Conservation (phyloP, 2,888 invertebrate genomes). For the Amblyjoppa fuscipennis region DNA sequence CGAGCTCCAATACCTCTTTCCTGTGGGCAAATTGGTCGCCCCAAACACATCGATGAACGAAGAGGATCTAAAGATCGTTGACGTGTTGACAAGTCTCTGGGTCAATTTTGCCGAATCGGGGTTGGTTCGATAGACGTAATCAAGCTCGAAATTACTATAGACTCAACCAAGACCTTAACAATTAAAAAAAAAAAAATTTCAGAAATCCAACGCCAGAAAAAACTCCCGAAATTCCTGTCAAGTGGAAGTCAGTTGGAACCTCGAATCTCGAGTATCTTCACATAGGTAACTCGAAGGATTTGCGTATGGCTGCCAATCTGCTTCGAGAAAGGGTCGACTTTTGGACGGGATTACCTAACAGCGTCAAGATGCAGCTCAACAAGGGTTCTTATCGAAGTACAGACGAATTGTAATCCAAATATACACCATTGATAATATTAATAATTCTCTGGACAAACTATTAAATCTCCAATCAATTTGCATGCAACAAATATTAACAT, state of each 20-base stretch:
- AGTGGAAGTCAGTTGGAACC: constrained; percentile 88
- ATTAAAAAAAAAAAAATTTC: constrained; percentile 12
- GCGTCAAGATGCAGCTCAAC: constrained; percentile 10
- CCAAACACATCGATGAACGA: constrained; percentile 86
- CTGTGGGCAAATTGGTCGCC: constrained; percentile 88
- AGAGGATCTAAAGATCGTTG: constrained; percentile 88
- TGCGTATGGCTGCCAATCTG: constrained; percentile 86
- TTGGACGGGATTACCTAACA: constrained; percentile 87
- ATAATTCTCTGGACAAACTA: neutral
- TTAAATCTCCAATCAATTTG: neutral
- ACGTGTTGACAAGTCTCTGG: constrained; percentile 89
- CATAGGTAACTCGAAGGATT: constrained; percentile 85
- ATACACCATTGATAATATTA: neutral
- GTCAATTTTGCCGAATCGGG: constrained; percentile 91
- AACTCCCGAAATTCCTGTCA: constrained; percentile 82
- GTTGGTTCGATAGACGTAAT: constrained; percentile 82
- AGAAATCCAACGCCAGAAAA: constrained; percentile 89
- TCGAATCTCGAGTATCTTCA: constrained; percentile 86
- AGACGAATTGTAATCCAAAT: constrained; percentile 71
- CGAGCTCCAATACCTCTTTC: constrained; percentile 93
- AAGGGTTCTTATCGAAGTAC: constrained; percentile 35
- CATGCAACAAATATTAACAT: too few species aligned
- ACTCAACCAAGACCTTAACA: neutral
- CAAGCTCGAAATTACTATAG: neutral
- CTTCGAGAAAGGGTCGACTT: constrained; percentile 87